phyloP scores from a whole-genome alignment of 2,797 vertebrate species.

The Neosilurus hyrtlii region DNA sequence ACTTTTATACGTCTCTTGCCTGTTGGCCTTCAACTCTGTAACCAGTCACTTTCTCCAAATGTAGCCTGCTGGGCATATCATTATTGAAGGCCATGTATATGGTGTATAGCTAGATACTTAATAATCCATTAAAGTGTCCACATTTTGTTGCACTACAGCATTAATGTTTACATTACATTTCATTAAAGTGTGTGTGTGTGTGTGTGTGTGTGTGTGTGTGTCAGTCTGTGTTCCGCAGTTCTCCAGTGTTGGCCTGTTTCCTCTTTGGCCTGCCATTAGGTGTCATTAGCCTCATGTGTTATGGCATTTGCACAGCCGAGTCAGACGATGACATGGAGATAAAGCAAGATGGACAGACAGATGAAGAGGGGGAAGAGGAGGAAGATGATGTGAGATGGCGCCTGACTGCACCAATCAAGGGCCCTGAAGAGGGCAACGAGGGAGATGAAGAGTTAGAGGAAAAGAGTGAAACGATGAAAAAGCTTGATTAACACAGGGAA shows the following conservation, averaged over 20 bases:
- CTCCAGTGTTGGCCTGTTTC: conserved; percentile 94
- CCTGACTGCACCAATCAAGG: conserved; percentile 50
- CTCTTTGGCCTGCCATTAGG: conserved; percentile 95
- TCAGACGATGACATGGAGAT: conserved; percentile 79
- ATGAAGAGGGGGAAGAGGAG: conserved; percentile 78
- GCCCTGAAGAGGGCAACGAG: conserved; percentile 50
- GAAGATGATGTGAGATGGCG: conserved; percentile 65
- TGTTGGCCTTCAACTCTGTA: no score
- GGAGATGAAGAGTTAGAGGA: conserved; percentile 62
- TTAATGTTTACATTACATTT: neutral
- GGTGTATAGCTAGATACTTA: neutral
- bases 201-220: neutral
- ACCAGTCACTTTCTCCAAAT: no score
- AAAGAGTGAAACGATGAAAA: conserved; percentile 84
- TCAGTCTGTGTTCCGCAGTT: conserved; percentile 96
- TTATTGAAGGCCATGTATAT: no score
- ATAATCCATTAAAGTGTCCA: neutral
- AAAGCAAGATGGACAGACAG: conserved; percentile 77
- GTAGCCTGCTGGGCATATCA: no score
- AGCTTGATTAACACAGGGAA: conserved; percentile 80
- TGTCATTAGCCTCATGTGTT: conserved; percentile 99
- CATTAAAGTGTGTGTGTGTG: neutral
- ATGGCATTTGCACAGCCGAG: conserved; percentile 94
- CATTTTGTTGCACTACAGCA: neutral
- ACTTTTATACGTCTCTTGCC: no score